phyloP scores from a whole-genome alignment of 2,797 vertebrate species.

The Schizothorax lantsangensis region DNA sequence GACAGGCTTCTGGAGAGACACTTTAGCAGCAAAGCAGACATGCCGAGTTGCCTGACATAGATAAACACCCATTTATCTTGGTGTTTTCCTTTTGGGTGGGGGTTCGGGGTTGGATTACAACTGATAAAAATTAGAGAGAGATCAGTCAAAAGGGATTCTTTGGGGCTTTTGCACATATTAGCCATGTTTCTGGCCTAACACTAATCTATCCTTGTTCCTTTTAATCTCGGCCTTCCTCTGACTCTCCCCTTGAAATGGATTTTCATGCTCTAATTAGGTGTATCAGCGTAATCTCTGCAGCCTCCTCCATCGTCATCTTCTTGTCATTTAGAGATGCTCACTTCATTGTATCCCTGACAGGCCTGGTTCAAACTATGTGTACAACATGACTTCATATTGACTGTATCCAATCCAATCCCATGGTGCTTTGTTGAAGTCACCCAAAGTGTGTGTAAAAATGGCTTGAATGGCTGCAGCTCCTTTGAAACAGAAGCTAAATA shows the following conservation, averaged over 20 bases:
- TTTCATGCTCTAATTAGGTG: conserved; percentile 75
- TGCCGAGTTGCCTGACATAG: conserved; percentile 27
- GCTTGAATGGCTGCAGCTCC: conserved; percentile 58
- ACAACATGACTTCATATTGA: conserved; percentile 77
- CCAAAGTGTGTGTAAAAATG: conserved; percentile 66
- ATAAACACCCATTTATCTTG: conserved; percentile 47
- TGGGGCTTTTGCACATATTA: conserved; percentile 35
- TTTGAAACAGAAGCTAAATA: conserved; percentile 70
- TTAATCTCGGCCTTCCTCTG: conserved; percentile 44
- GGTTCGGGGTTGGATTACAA: conserved; percentile 2
- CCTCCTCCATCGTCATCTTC: conserved; percentile 58
- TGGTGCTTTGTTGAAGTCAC: conserved; percentile 78
- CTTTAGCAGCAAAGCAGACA: conserved; percentile 47
- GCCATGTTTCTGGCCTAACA: conserved; percentile 55
- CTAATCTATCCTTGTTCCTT: conserved; percentile 58
- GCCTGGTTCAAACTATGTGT: conserved; percentile 70
- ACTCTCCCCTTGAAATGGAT: conserved; percentile 54
- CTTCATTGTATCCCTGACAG: conserved; percentile 65
- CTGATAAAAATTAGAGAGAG: conserved; percentile 35
- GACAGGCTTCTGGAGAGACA: conserved; percentile 46
- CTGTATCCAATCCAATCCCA: conserved; percentile 86
- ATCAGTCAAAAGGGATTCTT: conserved; percentile 27
- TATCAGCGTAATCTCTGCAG: conserved; percentile 78
- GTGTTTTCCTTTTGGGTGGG: neutral
- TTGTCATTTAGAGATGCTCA: conserved; percentile 64